Percentiles rank a stretch among this genome's conserved stretches.
phyloP scores from a whole-genome alignment of 2,113 vertebrate genomes.

The Benitochromis conjunctus region DNA sequence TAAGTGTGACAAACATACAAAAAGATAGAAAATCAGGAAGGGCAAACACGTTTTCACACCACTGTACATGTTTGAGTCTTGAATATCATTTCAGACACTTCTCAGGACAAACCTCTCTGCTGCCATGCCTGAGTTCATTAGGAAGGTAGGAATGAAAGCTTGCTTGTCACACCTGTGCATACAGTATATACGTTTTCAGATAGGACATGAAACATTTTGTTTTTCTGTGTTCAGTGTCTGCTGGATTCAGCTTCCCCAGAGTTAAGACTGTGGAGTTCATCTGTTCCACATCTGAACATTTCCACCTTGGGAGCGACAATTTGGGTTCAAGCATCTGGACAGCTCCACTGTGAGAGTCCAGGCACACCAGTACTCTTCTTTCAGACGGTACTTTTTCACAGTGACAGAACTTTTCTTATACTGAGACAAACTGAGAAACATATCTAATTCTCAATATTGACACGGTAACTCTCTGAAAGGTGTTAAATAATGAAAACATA shows the following conservation, averaged over 20 bases:
- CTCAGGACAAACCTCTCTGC: slow-evolving; percentile 44
- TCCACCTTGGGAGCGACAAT: slow-evolving; percentile 59
- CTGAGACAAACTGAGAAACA: neutral
- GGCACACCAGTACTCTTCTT: slow-evolving; percentile 59
- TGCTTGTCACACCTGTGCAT: neutral
- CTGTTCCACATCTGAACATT: slow-evolving; percentile 61
- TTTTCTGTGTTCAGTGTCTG: slow-evolving; percentile 45
- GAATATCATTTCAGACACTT: slow-evolving; percentile 61
- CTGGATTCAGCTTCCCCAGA: slow-evolving; percentile 50
- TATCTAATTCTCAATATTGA: neutral
- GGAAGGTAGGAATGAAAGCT: slow-evolving; percentile 47
- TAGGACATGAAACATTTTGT: neutral
- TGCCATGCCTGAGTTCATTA: slow-evolving; percentile 44
- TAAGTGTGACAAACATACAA: neutral
- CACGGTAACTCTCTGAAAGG: neutral
- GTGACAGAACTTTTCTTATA: neutral
- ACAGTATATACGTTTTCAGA: neutral
- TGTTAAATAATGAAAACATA: neutral
- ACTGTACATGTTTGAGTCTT: neutral
- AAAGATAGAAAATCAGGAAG: neutral
- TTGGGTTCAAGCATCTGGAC: slow-evolving; percentile 48
- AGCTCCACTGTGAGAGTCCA: slow-evolving; percentile 37
- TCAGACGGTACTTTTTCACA: slow-evolving; percentile 59
- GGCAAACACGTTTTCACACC: neutral
- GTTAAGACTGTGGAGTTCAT: slow-evolving; percentile 73